Percentiles rank a stretch among this genome's conserved stretches.
These are phyloP conservation scores for Tinea trinotella DNA, from an alignment of 2,888 invertebrate genomes.

Conservation along the genomic window DNA sequence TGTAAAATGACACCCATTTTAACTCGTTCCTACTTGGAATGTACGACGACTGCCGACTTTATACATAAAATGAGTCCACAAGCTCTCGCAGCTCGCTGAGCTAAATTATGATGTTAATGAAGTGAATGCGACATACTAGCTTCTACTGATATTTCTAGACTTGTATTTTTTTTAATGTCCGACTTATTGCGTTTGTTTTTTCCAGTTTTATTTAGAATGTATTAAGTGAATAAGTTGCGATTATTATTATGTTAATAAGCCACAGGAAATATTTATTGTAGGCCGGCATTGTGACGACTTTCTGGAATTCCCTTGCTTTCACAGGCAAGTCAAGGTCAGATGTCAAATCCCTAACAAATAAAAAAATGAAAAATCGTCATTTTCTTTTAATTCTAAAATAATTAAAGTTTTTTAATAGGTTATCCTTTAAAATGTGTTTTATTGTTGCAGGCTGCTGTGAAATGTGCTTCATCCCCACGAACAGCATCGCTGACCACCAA, in stretches of 20 bases:
- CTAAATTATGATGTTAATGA: slow-evolving; percentile 28
- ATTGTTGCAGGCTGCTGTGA: slow-evolving; percentile 55
- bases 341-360: no score
- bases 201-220: no score
- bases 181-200: no score
- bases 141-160: neutral
- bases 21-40: slow-evolving; percentile 24
- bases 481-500: slow-evolving; percentile 64
- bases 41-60: slow-evolving; percentile 28
- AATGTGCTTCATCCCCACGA: slow-evolving; percentile 66
- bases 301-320: no score
- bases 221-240: no score
- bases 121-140: slow-evolving; percentile 19
- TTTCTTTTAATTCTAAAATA: no score
- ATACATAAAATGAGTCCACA: slow-evolving; percentile 29
- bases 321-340: no score
- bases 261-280: no score
- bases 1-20: slow-evolving; percentile 29
- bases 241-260: no score
- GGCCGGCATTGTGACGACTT: no score
- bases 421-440: neutral
- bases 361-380: no score
- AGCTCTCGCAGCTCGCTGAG: slow-evolving; percentile 28
- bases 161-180: neutral
- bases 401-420: neutral